A percentile compares a stretch with the other conserved stretches of the same genome.
Evolutionary conservation across 1,140 invertebrate genomes (phyloP).

Genomic region (Diploscapter pachys): DNA sequence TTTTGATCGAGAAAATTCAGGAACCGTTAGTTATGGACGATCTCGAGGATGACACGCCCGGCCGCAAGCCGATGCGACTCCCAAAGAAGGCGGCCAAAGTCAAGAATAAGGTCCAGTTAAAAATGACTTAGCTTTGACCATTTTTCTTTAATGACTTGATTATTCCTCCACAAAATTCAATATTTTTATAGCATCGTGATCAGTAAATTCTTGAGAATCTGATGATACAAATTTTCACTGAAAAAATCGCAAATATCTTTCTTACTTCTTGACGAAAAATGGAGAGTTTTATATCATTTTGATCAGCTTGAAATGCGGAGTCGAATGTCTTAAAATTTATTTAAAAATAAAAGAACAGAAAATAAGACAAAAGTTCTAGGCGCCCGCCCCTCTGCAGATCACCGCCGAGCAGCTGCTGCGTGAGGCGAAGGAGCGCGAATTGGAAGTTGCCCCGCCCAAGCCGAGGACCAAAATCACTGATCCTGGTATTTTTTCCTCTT

Average conservation of each 20-base stretch:
- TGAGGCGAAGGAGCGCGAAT: slow-evolving; percentile 96
- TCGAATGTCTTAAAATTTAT: too few species aligned
- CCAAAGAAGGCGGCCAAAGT: slow-evolving; percentile 59
- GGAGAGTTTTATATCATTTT: too few species aligned
- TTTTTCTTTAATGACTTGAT: neutral
- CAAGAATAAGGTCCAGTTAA: slow-evolving; percentile 51
- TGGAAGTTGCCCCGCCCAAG: slow-evolving; percentile 94
- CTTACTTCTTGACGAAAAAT: too few species aligned
- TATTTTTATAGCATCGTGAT: too few species aligned
- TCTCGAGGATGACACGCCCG: slow-evolving; percentile 38
- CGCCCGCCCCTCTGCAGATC: slow-evolving; percentile 97
- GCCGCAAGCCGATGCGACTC: slow-evolving; percentile 52
- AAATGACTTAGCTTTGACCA: neutral
- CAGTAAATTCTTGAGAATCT: too few species aligned
- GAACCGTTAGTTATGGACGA: slow-evolving; percentile 40
- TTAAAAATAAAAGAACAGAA: too few species aligned
- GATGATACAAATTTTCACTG: too few species aligned
- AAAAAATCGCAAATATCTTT: too few species aligned
- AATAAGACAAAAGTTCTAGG: slow-evolving; percentile 67
- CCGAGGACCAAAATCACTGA: slow-evolving; percentile 95
- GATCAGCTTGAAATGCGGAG: too few species aligned
- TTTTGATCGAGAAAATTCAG: too few species aligned
- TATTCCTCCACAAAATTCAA: neutral
- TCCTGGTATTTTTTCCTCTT: slow-evolving; percentile 11
- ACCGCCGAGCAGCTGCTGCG: slow-evolving; percentile 95